phyloP scores from a whole-genome alignment of 64 coral and sea anemone genomes.

The Orbicella faveolata region DNA sequence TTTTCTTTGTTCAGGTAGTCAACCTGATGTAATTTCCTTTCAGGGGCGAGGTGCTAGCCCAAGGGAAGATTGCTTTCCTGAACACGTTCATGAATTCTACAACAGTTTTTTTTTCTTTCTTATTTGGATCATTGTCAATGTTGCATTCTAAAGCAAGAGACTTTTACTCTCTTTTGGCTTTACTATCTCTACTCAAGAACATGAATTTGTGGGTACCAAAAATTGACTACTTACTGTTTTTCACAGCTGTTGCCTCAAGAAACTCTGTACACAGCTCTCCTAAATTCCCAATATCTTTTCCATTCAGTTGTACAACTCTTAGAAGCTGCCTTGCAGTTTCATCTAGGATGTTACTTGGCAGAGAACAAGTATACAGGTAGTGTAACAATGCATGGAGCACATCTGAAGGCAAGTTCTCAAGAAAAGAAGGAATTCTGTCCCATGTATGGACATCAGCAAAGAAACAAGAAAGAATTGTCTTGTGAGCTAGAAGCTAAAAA shows the following conservation, averaged over 20 bases:
- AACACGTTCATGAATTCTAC: too few relatives aligned
- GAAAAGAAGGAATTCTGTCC: conserved; percentile 45
- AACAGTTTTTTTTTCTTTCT: too few relatives aligned
- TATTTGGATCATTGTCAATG: too few relatives aligned
- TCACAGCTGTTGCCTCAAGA: conserved; percentile 63
- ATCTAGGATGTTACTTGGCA: conserved; percentile 29
- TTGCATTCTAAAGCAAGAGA: too few relatives aligned
- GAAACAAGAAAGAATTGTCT: conserved; percentile 53
- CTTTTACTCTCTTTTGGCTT: too few relatives aligned
- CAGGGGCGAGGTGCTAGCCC: too few relatives aligned
- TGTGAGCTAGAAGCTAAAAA: conserved; percentile 54
- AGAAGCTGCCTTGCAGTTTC: conserved; percentile 26
- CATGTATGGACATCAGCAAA: conserved; percentile 29
- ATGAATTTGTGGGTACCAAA: too few relatives aligned
- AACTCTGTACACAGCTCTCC: conserved; percentile 50
- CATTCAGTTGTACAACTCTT: conserved; percentile 23
- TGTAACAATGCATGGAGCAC: conserved; percentile 37
- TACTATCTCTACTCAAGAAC: too few relatives aligned
- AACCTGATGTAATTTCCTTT: too few relatives aligned
- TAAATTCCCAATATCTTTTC: conserved; percentile 16
- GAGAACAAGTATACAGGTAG: conserved; percentile 44
- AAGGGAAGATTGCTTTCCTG: too few relatives aligned
- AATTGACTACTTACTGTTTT: conserved; percentile 38
- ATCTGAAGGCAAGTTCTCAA: conserved; percentile 15
- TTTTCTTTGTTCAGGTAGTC: too few relatives aligned